Base-by-base conservation (phyloP, 2,797 vertebrate species). In the Heterohyrax brucei region DNA sequence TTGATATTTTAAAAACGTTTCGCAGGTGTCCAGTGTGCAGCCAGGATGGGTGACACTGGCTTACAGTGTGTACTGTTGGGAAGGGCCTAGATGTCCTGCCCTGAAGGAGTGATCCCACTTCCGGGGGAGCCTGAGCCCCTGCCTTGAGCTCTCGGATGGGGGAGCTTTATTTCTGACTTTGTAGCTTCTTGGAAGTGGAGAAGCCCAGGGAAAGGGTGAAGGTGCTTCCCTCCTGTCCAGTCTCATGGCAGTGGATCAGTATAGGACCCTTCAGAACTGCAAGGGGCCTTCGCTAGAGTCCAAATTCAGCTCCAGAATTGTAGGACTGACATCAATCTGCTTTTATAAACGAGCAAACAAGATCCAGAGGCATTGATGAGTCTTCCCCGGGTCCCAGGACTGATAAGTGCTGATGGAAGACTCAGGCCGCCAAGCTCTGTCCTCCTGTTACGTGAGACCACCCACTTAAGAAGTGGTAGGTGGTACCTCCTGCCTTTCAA, bases 271-370 rank as follows among this genome's bases (percentile, higher is more conserved):
- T 46, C 50, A 30, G 50, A 76, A 64, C 61, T 33, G 2, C 21
- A 53, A 8, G 89, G 30, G 61, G 73, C 48, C 68, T 84, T 66
- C 28, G 12, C 33, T 24, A 50, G 61, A 59, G 22, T 76, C 48
- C 24, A 66, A 10, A 24, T 72, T 10, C 39, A 59, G 24, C 91
- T 88, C 62, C 85, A 62, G 22, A 68, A 59, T 18, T 44, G 30
- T 50, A 84, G 18, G 33, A 30, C 68, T 66, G 5, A 39, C 26
- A 46, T 61, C 48, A 14, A 18, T 3, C 30, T 85, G 59, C 1
- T 92, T 91, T 95, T 81, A 62, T n/a, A n/a, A 28, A 24, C 2
- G 53, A n/a, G 50, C 68, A 92, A 91, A n/a, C 22, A 48, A 80
- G 62, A 72, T 33, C 22, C 26, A 33, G 79, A 86, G 75, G 62